Evolutionary conservation across 2,113 vertebrate genomes (phyloP).

Genomic region (Rhinolophus sinicus): DNA sequence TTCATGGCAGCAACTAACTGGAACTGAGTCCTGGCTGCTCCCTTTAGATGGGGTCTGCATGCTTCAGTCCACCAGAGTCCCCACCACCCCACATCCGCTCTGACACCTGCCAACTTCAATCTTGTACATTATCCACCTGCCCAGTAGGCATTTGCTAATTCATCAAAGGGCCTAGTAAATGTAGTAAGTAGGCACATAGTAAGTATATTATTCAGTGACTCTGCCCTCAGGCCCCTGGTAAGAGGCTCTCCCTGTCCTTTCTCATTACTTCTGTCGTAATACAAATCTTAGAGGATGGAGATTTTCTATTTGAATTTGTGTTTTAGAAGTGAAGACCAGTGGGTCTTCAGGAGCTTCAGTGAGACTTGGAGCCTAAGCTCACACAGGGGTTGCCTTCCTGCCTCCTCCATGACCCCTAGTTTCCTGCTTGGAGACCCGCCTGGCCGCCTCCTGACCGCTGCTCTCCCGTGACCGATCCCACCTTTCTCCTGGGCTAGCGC

Average conservation of each 20-base stretch:
- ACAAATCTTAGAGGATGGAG: neutral
- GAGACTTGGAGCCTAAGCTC: neutral
- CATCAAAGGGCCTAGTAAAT: neutral
- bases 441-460: neutral
- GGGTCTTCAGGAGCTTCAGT: neutral
- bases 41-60: neutral
- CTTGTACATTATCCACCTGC: neutral
- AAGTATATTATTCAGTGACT: neutral
- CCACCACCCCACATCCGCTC: fast-evolving
- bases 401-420: neutral
- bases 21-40: neutral
- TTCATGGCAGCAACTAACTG: neutral
- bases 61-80: neutral
- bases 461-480: neutral
- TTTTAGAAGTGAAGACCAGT: neutral
- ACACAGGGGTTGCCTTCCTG: fast-evolving
- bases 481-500: neutral
- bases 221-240: neutral
- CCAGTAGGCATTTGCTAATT: neutral
- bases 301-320: neutral
- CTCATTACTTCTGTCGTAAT: neutral
- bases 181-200: neutral
- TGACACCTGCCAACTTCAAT: neutral
- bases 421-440: neutral
- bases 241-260: neutral